Evolutionary conservation across 2,888 invertebrate species (phyloP), one percentile per base, ranked within the genome.

Genomic region (Atethmia centrago): DNA sequence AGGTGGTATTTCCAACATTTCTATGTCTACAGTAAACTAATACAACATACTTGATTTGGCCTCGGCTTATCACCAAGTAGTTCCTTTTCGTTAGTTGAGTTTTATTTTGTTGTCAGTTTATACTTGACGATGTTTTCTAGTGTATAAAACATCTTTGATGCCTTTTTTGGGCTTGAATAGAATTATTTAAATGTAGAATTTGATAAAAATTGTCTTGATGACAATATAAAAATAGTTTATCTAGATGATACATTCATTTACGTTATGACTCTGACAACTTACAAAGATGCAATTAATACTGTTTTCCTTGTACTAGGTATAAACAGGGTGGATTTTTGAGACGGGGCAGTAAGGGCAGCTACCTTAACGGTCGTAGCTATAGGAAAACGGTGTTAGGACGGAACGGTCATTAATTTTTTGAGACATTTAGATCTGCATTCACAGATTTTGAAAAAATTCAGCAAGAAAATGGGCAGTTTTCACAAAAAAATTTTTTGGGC

Each of bases 1-100:
- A 85, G 85, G 75, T 40, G 1, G 71, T n/a, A 5, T 5, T 31
- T n/a, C 5, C 5, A 74, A 47, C 9, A 40, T 19, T 8, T 71
- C 7, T 19, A 21, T 19, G 2, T 19, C n/a, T 1, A 16, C 19
- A 21, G 9, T 47, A 64, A 51, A 28, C n/a, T 10, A n/a, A 58
- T 58, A 31, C n/a, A 19, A 31, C 7, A 21, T 16, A 8, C 16
- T 47, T 12, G 78, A 62, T 47, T 12, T 3, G n/a, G n/a, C 31
- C 0, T 14, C 19, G 19, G 51, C n/a, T 56, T 77, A 58, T 42
- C 12, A 58, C 2, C 78, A 82, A 12, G 25, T 76, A 3, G 0
- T 45, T 19, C 4, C 36, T 5, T 36, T 36, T 36, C 0, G 36
- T 36, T 36, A 36, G 36, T 36, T 2, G 28, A 25, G 16, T 61